These are phyloP conservation scores for Ametastegia equiseti DNA, from an alignment of 2,888 invertebrate species.

Conservation along the genomic window DNA sequence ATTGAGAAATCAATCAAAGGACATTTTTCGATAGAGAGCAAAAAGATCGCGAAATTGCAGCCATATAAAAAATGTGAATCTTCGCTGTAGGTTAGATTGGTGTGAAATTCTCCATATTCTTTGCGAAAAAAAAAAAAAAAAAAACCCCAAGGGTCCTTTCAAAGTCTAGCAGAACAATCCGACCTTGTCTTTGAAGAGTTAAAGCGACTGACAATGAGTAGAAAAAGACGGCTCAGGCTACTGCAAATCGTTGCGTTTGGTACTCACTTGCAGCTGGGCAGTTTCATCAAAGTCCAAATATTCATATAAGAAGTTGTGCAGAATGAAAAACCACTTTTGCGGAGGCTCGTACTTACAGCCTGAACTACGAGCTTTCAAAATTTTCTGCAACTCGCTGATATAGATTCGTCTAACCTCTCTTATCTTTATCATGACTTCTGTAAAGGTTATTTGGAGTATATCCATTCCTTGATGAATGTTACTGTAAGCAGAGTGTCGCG, in stretches of 20 bases:
- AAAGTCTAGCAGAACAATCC: neutral
- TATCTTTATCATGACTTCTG: slow-evolving; percentile 63
- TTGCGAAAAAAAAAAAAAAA: neutral
- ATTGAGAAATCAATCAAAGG: no score
- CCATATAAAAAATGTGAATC: no score
- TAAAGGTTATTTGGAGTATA: slow-evolving; percentile 50
- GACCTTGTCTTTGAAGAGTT: neutral
- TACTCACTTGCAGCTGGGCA: slow-evolving; percentile 58
- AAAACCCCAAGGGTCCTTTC: neutral
- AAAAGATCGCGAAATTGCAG: no score
- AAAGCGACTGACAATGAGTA: neutral
- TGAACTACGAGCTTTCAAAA: slow-evolving; percentile 52
- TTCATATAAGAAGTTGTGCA: slow-evolving; percentile 62
- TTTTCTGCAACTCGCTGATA: slow-evolving; percentile 58
- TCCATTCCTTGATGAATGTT: slow-evolving; percentile 57
- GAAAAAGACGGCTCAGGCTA: neutral
- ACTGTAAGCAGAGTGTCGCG: slow-evolving; percentile 60
- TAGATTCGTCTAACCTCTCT: slow-evolving; percentile 61
- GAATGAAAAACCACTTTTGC: slow-evolving; percentile 59
- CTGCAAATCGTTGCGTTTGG: neutral
- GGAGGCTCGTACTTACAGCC: slow-evolving; percentile 52
- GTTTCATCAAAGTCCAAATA: slow-evolving; percentile 62
- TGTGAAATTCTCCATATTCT: no score
- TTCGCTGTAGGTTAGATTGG: no score
- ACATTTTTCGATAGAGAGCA: no score